Percentiles rank a stretch among this genome's conserved stretches.
Conservation (phyloP, 2,113 vertebrate species). For the Pionites leucogaster region DNA sequence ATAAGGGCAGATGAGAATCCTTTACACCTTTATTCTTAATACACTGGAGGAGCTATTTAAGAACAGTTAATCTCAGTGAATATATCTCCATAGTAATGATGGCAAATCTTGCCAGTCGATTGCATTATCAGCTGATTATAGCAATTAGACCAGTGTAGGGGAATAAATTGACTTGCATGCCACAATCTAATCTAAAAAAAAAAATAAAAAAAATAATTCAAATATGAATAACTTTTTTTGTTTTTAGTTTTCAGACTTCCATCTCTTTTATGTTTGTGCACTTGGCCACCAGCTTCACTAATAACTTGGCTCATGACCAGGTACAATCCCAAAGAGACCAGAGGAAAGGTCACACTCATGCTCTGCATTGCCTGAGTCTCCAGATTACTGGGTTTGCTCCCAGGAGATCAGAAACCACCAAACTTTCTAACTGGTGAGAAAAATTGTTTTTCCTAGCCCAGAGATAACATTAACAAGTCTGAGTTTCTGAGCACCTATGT, state of each 20-base stretch:
- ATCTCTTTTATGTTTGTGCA: not conserved
- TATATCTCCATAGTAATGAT: conserved; percentile 25
- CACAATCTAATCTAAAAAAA: not conserved
- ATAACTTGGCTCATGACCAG: not conserved
- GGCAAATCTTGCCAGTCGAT: not conserved
- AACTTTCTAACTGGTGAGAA: not conserved
- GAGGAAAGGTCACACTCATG: not conserved
- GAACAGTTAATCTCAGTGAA: conserved; percentile 10
- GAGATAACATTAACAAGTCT: not conserved
- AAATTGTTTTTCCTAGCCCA: not conserved
- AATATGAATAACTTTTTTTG: not conserved
- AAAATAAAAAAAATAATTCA: not conserved
- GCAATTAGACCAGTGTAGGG: not conserved
- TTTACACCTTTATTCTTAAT: not conserved
- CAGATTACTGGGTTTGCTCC: not conserved
- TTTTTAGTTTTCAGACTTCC: not conserved
- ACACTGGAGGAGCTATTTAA: not conserved
- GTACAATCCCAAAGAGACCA: not conserved
- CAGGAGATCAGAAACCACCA: not conserved
- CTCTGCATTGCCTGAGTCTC: not conserved
- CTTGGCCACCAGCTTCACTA: not conserved
- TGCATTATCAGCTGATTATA: conserved; percentile 20
- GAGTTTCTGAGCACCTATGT: not conserved
- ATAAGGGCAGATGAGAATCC: not conserved
- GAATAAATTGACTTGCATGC: not conserved